Percentiles rank a stretch among this genome's conserved stretches.
Evolutionary conservation across 2,797 vertebrate genomes (phyloP).

Genomic region (Peromyscus aztecus): DNA sequence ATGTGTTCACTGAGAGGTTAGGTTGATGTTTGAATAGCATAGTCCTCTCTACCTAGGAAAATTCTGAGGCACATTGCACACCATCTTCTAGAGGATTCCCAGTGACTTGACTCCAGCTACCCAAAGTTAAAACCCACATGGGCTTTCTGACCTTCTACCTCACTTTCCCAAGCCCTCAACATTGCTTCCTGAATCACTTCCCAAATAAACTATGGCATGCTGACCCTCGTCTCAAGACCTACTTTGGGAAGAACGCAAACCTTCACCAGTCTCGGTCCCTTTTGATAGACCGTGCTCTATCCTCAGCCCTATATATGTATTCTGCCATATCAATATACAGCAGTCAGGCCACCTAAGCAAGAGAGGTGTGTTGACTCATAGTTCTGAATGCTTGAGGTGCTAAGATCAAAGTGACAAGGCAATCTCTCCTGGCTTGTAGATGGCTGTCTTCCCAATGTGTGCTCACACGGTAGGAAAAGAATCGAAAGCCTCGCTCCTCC

Average conservation of each 20-base stretch:
- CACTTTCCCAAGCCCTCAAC: neutral
- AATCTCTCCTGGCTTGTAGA: neutral
- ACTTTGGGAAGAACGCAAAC: conserved; percentile 38
- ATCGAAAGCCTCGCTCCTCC: neutral
- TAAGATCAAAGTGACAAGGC: neutral
- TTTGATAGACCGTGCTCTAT: neutral
- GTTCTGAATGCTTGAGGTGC: neutral
- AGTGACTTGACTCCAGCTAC: neutral
- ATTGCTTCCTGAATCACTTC: neutral
- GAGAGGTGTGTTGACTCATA: neutral
- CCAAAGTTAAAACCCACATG: neutral
- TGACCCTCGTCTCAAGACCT: neutral
- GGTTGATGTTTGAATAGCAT: neutral
- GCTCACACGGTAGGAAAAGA: neutral
- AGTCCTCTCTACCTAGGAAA: neutral
- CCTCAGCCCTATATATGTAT: neutral
- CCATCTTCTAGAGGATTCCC: neutral
- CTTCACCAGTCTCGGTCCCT: neutral
- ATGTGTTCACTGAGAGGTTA: neutral
- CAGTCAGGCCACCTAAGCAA: neutral
- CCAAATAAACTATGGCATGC: neutral
- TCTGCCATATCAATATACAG: neutral
- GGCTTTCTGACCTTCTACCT: neutral
- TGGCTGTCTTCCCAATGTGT: neutral
- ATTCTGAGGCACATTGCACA: neutral